Evolutionary conservation across 2,888 invertebrate species (phyloP).

Genomic region (Malthinus flaveolus): DNA sequence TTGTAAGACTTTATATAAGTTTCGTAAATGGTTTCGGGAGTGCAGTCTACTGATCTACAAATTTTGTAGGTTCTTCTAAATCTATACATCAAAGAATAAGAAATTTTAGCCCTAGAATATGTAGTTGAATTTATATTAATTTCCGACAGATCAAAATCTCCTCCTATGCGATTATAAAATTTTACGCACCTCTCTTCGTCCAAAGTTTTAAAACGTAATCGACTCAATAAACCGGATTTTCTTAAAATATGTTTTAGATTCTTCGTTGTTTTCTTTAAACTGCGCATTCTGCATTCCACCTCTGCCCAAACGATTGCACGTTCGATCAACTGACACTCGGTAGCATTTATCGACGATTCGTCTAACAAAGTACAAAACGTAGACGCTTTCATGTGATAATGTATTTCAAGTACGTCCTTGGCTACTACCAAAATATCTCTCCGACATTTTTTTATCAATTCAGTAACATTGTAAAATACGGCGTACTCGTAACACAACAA

Average conservation of each 20-base stretch:
- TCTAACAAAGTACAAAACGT: constrained; percentile 59
- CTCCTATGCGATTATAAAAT: constrained; percentile 7
- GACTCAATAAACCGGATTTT: constrained; percentile 54
- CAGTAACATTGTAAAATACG: constrained; percentile 61
- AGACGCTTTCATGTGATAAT: constrained; percentile 57
- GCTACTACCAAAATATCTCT: constrained; percentile 62
- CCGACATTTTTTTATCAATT: constrained; percentile 57
- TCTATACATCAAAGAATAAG: constrained; percentile 17
- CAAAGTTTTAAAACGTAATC: constrained; percentile 53
- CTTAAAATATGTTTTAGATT: constrained; percentile 56
- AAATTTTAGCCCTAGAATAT: constrained; percentile 2
- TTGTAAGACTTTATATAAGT: constrained; percentile 1
- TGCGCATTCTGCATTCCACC: constrained; percentile 57
- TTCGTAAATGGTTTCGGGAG: constrained; percentile 7
- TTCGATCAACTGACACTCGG: constrained; percentile 59
- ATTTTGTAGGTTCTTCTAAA: constrained; percentile 32
- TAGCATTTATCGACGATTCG: constrained; percentile 58
- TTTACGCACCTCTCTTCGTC: constrained; percentile 6
- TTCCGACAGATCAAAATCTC: constrained; percentile 8
- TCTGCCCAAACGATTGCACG: constrained; percentile 61
- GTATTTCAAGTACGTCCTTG: constrained; percentile 58
- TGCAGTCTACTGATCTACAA: constrained; percentile 8
- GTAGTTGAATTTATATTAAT: constrained; percentile 9
- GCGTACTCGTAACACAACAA: constrained; percentile 64
- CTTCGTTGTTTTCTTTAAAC: constrained; percentile 51